A percentile compares a stretch with the other conserved stretches of the same genome.
These are phyloP conservation scores for Nannobrachium achirus DNA, from an alignment of 2,113 vertebrate species.

Conservation along the genomic window DNA sequence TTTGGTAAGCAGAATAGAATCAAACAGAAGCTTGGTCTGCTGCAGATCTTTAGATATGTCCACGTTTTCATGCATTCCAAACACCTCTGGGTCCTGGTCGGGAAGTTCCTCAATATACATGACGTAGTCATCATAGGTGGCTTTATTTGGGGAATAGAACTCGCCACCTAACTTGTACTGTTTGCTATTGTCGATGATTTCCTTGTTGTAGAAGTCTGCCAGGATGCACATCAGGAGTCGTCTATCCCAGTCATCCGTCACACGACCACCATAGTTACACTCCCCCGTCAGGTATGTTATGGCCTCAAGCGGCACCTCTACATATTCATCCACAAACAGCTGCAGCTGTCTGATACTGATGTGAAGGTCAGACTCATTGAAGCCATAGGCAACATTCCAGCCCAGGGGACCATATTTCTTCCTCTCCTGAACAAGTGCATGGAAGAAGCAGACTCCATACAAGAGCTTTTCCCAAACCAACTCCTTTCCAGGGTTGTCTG, in stretches of 20 bases:
- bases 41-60: too few species aligned
- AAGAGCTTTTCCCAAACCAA: constrained; percentile 81
- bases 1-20: too few species aligned
- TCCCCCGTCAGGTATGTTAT: constrained; percentile 82
- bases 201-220: constrained; percentile 72
- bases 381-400: constrained; percentile 88
- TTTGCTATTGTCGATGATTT: constrained; percentile 71
- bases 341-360: neutral
- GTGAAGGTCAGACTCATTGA: constrained; percentile 81
- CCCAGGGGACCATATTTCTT: constrained; percentile 86
- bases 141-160: constrained; percentile 78
- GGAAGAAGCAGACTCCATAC: constrained; percentile 84
- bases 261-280: constrained; percentile 86
- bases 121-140: too few species aligned
- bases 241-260: constrained; percentile 88
- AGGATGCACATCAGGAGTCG: constrained; percentile 80
- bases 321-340: too few species aligned
- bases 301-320: constrained; percentile 80
- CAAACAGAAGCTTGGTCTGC: too few species aligned
- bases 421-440: constrained; percentile 84
- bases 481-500: constrained; percentile 80
- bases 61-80: too few species aligned
- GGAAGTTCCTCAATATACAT: too few species aligned
- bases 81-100: too few species aligned
- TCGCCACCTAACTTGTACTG: constrained; percentile 82